These are phyloP conservation scores for Myzus persicae DNA, from an alignment of 1,140 invertebrate species.

Conservation along the genomic window DNA sequence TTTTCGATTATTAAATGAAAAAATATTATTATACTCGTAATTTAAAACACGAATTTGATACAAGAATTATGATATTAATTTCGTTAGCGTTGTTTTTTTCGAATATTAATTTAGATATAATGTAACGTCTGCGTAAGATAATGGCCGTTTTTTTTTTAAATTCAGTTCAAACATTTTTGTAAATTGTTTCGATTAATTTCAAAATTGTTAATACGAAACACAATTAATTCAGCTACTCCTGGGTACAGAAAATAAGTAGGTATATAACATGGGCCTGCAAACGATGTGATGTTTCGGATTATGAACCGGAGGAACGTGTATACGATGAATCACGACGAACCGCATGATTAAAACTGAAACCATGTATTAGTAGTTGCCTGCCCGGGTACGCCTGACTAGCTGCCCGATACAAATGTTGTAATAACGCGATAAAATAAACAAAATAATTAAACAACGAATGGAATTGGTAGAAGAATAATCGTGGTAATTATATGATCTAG, in stretches of 20 bases:
- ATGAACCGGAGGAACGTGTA: background rate
- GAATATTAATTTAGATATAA: background rate
- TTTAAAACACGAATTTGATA: background rate
- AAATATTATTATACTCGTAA: background rate
- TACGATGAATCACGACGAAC: background rate
- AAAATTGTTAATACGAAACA: background rate
- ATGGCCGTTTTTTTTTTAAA: background rate
- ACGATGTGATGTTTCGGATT: background rate
- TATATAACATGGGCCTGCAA: background rate
- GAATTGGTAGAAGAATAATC: background rate
- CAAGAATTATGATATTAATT: background rate
- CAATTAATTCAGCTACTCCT: background rate
- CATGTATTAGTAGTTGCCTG: slow-evolving; percentile 40
- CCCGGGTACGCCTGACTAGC: background rate
- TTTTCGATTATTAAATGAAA: background rate
- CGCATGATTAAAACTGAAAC: slow-evolving; percentile 8
- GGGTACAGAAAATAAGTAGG: background rate
- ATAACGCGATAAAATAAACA: background rate
- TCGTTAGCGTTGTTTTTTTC: background rate
- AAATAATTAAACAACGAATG: background rate
- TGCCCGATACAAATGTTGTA: background rate
- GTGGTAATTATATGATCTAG: background rate
- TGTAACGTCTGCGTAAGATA: background rate
- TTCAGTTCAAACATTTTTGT: background rate
- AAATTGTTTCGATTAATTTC: slow-evolving; percentile 6